A percentile compares a stretch with the other conserved stretches of the same genome.
Conservation (phyloP, 1,140 invertebrate species). For the Oppia nitens region DNA sequence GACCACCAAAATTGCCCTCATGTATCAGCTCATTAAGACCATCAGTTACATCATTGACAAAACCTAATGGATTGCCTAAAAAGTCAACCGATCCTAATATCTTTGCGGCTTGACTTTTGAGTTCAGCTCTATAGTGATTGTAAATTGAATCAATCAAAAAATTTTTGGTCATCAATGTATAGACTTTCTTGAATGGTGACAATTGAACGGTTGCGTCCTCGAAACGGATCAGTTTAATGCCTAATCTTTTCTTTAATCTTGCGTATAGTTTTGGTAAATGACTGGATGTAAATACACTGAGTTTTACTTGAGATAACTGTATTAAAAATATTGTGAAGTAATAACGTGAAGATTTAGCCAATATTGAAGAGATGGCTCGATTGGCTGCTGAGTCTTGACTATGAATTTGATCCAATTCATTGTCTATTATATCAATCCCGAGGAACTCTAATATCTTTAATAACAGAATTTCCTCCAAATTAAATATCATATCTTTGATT, state of each 20-base stretch:
- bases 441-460: constrained; percentile 61
- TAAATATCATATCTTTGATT: constrained; percentile 61
- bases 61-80: constrained; percentile 86
- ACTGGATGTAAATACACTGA: constrained; percentile 68
- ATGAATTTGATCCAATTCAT: constrained; percentile 18
- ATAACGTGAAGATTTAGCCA: constrained; percentile 13
- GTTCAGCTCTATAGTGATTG: constrained; percentile 35
- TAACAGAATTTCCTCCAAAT: constrained; percentile 70
- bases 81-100: constrained; percentile 94
- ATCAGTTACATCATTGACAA: constrained; percentile 86
- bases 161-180: constrained; percentile 27
- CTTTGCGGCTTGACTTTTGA: constrained; percentile 84
- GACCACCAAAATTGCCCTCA: constrained; percentile 67
- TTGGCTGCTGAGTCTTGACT: not conserved
- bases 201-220: constrained; percentile 88
- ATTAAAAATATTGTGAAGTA: constrained; percentile 19
- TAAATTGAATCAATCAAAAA: constrained; percentile 22
- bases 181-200: constrained; percentile 24
- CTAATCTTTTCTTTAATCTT: constrained; percentile 63
- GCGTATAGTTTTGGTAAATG: constrained; percentile 56
- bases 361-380: not conserved
- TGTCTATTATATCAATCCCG: constrained; percentile 31
- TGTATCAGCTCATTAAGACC: constrained; percentile 77
- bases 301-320: constrained; percentile 36
- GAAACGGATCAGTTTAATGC: constrained; percentile 78